A percentile compares a stretch with the other conserved stretches of the same genome.
Conservation (phyloP, 1,140 invertebrate genomes). For the Caenorhabditis briggsae region DNA sequence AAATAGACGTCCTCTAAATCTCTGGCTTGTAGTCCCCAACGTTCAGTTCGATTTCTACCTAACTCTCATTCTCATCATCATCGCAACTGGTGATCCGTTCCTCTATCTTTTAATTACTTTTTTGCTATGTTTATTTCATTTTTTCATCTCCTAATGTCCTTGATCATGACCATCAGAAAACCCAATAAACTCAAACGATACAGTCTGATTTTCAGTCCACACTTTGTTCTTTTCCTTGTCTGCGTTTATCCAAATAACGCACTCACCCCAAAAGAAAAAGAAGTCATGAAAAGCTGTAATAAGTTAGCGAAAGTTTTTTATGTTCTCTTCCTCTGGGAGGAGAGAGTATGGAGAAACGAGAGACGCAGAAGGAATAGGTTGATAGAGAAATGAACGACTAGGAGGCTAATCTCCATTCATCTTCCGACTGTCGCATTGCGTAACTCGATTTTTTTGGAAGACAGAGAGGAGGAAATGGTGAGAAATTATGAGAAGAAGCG, state of each 20-base stretch:
- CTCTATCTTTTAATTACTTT: no score
- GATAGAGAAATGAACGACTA: neutral
- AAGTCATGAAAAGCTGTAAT: constrained; percentile 45
- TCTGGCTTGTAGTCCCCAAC: no score
- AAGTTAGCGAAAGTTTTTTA: constrained; percentile 50
- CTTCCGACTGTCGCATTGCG: neutral
- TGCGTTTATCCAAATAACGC: neutral
- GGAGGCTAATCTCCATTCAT: neutral
- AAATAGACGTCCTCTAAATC: no score
- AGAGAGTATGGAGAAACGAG: neutral
- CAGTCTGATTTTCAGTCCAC: constrained; percentile 43
- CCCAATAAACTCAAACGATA: neutral
- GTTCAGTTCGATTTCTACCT: no score
- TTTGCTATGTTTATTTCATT: no score
- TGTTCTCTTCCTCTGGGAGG: neutral
- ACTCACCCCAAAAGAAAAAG: neutral
- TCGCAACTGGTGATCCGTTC: no score
- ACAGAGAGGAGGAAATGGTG: neutral
- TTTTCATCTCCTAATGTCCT: no score
- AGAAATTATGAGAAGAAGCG: neutral
- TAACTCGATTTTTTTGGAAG: constrained; percentile 28
- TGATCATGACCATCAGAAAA: no score
- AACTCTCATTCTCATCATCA: no score
- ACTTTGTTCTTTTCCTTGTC: neutral
- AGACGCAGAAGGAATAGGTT: constrained; percentile 5